Evolutionary conservation across 2,888 invertebrate genomes (phyloP), one percentile per base, ranked within the genome.

Genomic region (Eubasilissa splendida): DNA sequence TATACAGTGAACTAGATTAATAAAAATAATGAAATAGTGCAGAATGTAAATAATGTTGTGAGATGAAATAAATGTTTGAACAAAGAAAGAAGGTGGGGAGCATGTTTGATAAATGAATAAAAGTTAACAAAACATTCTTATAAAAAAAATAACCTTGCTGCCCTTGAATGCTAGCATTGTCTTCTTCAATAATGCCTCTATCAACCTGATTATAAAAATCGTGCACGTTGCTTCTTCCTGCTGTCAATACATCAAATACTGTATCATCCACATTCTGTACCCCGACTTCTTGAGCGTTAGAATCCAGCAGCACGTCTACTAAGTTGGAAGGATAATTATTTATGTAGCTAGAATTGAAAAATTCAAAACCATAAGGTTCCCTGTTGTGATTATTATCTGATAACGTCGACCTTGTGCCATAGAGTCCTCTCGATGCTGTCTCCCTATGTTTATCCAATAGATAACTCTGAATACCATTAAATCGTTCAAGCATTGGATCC

Each of bases 231-330:
- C 31, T 75, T 33, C 77, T 81, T n/a, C 78, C 78, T 1, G 70
- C 77, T 66, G 56, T 60, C 54, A 81, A 56, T 7, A 81, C 50
- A 50, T 81, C 81, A 14, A 74, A 81, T 12, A 81, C 81, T 11
- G 81, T 81, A 9, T 77, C 74, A 11, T 71, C 77, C 14, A 76
- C 77, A 58, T 77, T 76, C 8, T 78, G 73, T 12, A 81, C 60
- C 12, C 77, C 77, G 42, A 81, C 59, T 22, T 76, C 80, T 31
- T 70, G 58, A 9, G 80, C 77, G 12, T 77, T 81, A 3, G 74
- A 74, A 68, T 81, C 81, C 78, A 81, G 68, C 4, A 81, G 22
- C 22, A 81, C 77, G 14, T 81, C 81, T 10, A 81, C 75, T 75
- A 78, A 74, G 52, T 81, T 81, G n/a, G 81, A 77, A 11, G 81